A percentile compares a stretch with the other conserved stretches of the same genome.
Evolutionary conservation across 1,140 invertebrate genomes (phyloP).

Genomic region (Bemisia tabaci): DNA sequence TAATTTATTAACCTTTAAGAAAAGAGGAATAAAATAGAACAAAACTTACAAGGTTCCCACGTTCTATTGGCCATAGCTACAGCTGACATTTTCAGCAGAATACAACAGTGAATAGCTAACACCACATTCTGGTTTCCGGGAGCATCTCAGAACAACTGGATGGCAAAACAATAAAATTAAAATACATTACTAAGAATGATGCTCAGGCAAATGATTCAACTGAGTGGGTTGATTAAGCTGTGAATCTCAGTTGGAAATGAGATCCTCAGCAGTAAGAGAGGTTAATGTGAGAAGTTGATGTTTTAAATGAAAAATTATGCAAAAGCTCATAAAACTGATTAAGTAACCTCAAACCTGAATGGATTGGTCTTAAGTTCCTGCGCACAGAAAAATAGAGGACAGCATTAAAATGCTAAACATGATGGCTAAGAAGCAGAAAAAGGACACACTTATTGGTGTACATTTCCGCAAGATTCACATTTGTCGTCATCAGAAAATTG

Average conservation of each 20-base stretch:
- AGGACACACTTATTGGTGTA: no score
- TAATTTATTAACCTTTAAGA: no score
- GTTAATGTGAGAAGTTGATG: no score
- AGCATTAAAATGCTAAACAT: no score
- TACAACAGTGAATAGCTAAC: background rate
- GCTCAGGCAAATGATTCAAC: background rate
- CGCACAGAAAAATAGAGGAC: no score
- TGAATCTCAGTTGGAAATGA: background rate
- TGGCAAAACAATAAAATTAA: background rate
- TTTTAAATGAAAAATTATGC: no score
- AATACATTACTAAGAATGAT: background rate
- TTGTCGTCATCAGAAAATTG: no score
- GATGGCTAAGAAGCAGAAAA: no score
- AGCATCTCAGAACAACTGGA: background rate
- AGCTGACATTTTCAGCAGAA: conserved; percentile 24
- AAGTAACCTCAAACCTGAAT: no score
- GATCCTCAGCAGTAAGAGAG: background rate
- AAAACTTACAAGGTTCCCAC: conserved; percentile 45
- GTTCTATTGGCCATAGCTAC: conserved; percentile 44
- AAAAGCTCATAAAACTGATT: no score
- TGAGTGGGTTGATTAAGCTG: background rate
- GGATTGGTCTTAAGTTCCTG: no score
- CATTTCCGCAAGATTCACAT: no score
- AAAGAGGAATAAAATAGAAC: background rate
- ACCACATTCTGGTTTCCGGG: background rate